Percentiles rank a stretch among this genome's conserved stretches.
phyloP scores from a whole-genome alignment of 2,888 invertebrate species.

The Epiblema foenella region DNA sequence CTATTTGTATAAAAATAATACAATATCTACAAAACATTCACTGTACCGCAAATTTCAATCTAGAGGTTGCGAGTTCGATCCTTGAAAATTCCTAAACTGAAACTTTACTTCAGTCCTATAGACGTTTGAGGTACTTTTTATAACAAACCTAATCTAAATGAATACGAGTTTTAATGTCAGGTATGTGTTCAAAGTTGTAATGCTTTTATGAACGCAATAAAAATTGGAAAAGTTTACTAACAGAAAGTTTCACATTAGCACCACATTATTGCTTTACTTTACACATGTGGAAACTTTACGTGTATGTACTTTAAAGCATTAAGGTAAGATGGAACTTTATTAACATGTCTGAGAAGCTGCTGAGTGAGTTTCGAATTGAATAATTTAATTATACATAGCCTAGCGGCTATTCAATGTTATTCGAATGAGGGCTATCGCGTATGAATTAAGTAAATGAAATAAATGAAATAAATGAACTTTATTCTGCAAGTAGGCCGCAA shows the following conservation, averaged over 20 bases:
- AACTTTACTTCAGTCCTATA: neutral
- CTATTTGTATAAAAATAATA: too few species aligned
- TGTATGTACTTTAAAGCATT: slow-evolving; percentile 2
- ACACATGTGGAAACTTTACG: slow-evolving; percentile 1
- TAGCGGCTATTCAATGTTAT: neutral
- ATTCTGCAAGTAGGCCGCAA: too few species aligned
- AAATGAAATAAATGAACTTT: too few species aligned
- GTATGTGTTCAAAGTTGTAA: slow-evolving; percentile 10
- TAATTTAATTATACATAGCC: neutral
- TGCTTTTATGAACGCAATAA: slow-evolving; percentile 24
- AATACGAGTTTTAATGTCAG: neutral
- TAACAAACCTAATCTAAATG: neutral
- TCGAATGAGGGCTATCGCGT: too few species aligned
- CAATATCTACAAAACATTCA: too few species aligned
- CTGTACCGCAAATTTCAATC: too few species aligned
- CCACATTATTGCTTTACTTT: slow-evolving; percentile 2
- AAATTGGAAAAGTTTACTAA: slow-evolving; percentile 7
- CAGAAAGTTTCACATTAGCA: slow-evolving; percentile 21
- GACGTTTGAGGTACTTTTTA: neutral
- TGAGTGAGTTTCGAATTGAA: neutral
- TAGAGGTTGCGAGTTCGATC: neutral
- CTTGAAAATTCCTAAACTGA: neutral
- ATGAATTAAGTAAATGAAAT: too few species aligned
- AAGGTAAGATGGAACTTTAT: slow-evolving; percentile 9
- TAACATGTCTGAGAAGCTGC: neutral